These are phyloP conservation scores for Nemoura dubitans DNA, from an alignment of 2,888 invertebrate genomes.

Conservation along the genomic window DNA sequence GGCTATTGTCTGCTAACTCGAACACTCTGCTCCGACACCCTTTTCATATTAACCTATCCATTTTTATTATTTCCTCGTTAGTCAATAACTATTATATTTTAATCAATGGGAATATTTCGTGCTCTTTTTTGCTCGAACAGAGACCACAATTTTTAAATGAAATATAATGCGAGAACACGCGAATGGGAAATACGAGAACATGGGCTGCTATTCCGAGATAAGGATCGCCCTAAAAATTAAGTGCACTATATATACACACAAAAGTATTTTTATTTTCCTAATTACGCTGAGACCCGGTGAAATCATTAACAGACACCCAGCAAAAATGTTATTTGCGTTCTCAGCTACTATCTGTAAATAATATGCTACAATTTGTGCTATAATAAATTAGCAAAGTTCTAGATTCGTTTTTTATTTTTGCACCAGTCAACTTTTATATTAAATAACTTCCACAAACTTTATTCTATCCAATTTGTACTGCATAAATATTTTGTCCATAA, in stretches of 20 bases:
- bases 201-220: background rate
- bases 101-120: background rate
- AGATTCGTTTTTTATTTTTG: slow-evolving; percentile 4
- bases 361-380: background rate
- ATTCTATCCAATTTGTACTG: slow-evolving; percentile 16
- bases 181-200: background rate
- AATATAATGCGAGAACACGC: background rate
- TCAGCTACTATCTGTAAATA: background rate
- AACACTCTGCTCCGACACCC: background rate
- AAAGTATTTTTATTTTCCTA: background rate
- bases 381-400: slow-evolving; percentile 7
- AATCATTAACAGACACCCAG: background rate
- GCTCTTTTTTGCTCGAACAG: background rate
- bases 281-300: background rate
- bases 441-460: slow-evolving; percentile 10
- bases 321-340: background rate
- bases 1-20: background rate
- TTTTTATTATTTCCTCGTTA: slow-evolving; percentile 12
- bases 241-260: no score
- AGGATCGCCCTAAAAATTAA: background rate
- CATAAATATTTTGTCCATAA: background rate
- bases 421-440: background rate
- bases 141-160: background rate
- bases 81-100: slow-evolving; percentile 12
- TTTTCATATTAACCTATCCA: slow-evolving; percentile 1